Percentiles rank a stretch among this genome's conserved stretches.
Conservation (phyloP, 2,113 vertebrate genomes). For the Alethe diademata region DNA sequence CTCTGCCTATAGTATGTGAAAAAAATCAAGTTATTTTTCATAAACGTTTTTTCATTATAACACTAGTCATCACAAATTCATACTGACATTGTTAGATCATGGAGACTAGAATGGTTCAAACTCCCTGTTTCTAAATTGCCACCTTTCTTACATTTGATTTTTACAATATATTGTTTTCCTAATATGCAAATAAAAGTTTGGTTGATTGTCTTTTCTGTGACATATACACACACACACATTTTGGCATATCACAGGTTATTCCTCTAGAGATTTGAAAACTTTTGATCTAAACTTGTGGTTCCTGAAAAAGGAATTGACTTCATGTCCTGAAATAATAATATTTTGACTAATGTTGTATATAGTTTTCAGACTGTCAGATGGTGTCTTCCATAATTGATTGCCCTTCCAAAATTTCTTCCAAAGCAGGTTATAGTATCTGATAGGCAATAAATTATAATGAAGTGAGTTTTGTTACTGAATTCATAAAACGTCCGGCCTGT, state of each 20-base stretch:
- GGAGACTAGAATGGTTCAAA: not conserved
- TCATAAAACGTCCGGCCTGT: not conserved
- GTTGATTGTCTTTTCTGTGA: rapidly evolving
- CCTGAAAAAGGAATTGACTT: not conserved
- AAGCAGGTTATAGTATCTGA: slow-evolving; percentile 1
- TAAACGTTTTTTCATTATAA: not conserved
- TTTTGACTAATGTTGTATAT: not conserved
- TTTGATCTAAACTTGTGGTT: not conserved
- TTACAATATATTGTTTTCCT: not conserved
- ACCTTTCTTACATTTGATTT: not conserved
- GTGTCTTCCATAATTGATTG: slow-evolving; percentile 29
- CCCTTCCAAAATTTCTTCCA: slow-evolving; percentile 15
- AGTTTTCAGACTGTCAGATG: not conserved
- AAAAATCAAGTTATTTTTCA: not conserved
- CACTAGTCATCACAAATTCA: not conserved
- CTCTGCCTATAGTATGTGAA: not conserved
- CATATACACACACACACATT: rapidly evolving
- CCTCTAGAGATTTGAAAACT: not conserved
- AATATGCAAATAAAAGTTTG: not conserved
- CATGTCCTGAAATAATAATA: not conserved
- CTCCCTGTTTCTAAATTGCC: not conserved
- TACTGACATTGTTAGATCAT: not conserved
- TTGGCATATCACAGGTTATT: not conserved
- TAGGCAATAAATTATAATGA: slow-evolving; percentile 1
- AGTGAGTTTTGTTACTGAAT: not conserved